phyloP scores from a whole-genome alignment of 2,113 vertebrate genomes.

The Pogona vitticeps region DNA sequence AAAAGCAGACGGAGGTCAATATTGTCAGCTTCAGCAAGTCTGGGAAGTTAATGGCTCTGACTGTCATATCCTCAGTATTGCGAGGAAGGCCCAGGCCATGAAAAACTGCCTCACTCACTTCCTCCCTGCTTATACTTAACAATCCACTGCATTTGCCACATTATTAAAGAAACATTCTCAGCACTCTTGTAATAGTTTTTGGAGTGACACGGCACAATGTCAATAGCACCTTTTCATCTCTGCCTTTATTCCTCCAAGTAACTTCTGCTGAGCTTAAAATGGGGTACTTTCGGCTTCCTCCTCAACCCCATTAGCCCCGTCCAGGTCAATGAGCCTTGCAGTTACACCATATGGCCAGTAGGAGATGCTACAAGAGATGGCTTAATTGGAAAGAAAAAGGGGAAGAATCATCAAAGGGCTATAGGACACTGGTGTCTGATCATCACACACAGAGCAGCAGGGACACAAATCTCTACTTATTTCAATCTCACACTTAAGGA shows the following conservation, averaged over 20 bases:
- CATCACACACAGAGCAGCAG: too few species aligned
- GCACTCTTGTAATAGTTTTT: not conserved
- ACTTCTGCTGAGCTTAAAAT: not conserved
- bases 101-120: not conserved
- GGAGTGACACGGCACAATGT: not conserved
- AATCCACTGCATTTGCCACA: not conserved
- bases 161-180: not conserved
- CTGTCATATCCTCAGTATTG: not conserved
- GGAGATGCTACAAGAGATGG: not conserved
- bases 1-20: not conserved
- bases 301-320: not conserved
- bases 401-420: too few species aligned
- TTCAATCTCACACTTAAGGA: too few species aligned
- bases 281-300: not conserved
- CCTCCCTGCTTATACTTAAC: not conserved
- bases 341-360: not conserved
- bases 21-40: conserved; percentile 16
- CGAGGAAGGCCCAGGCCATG: not conserved
- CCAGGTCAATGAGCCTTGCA: too few species aligned
- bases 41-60: not conserved
- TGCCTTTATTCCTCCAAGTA: not conserved
- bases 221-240: not conserved
- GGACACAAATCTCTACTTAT: too few species aligned
- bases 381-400: not conserved
- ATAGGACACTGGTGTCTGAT: too few species aligned